Conservation (phyloP, 2,113 vertebrate species). For the Callithrix jacchus region DNA sequence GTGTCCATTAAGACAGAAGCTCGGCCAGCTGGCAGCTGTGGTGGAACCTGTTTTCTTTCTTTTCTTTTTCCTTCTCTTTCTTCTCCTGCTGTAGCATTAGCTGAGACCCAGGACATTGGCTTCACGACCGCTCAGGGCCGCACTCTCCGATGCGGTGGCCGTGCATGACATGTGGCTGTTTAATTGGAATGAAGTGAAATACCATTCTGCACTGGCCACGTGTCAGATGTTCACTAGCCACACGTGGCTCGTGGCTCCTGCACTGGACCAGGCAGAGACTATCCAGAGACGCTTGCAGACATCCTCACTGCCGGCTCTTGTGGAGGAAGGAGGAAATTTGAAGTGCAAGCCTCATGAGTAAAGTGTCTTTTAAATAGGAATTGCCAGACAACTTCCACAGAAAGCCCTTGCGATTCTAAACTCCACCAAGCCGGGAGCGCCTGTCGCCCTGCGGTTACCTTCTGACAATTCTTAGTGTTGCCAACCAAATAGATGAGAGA, state of each 20-base stretch:
- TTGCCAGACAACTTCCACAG: not conserved
- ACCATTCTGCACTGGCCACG: not conserved
- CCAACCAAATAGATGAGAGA: not conserved
- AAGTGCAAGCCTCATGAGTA: not conserved
- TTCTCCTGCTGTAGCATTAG: not conserved
- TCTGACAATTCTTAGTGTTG: not conserved
- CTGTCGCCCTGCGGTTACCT: accelerated
- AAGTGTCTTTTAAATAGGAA: no score
- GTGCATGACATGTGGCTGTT: not conserved
- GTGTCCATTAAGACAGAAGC: not conserved
- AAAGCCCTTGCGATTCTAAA: no score
- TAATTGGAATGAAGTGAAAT: not conserved
- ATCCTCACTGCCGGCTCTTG: not conserved
- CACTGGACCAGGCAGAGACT: not conserved
- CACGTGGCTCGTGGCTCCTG: not conserved
- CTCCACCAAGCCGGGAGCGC: accelerated
- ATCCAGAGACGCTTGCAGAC: not conserved
- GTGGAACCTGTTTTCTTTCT: accelerated
- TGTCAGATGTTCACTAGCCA: not conserved
- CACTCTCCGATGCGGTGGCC: not conserved
- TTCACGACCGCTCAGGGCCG: not conserved
- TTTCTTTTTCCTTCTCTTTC: not conserved
- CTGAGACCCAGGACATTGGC: not conserved
- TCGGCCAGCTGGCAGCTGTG: not conserved
- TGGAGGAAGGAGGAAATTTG: no score